A percentile compares a stretch with the other conserved stretches of the same genome.
Evolutionary conservation across 2,113 vertebrate species (phyloP).

Genomic region (Cinclus cinclus): DNA sequence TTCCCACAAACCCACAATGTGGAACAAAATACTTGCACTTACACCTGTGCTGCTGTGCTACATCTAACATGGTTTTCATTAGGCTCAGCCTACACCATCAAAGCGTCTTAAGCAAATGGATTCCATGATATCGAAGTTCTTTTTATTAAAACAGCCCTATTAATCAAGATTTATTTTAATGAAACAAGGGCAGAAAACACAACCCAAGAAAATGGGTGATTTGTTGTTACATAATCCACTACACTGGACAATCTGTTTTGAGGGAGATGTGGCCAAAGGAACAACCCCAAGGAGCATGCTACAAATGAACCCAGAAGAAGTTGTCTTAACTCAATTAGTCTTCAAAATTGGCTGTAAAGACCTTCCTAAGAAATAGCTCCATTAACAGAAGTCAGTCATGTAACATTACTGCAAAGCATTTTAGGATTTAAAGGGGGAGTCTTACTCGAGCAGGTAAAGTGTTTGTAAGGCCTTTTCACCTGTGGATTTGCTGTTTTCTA

Average conservation of each 20-base stretch:
- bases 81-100: neutral
- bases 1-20: neutral
- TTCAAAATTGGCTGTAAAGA: neutral
- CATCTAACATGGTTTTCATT: neutral
- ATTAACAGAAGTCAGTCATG: neutral
- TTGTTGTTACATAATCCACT: neutral
- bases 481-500: neutral
- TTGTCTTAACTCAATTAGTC: neutral
- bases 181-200: neutral
- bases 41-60: neutral
- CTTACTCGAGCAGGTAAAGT: fast-evolving
- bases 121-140: neutral
- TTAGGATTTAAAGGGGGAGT: neutral
- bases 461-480: neutral
- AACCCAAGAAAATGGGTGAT: neutral
- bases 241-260: neutral
- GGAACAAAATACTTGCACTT: neutral
- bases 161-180: conserved; percentile 54
- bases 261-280: neutral
- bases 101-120: neutral
- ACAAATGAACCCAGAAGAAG: neutral
- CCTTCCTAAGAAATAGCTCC: neutral
- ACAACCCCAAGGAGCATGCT: neutral
- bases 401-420: neutral
- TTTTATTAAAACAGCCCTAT: conserved; percentile 17